phyloP scores from a whole-genome alignment of 2,113 vertebrate genomes.

The Scytalopus superciliaris region DNA sequence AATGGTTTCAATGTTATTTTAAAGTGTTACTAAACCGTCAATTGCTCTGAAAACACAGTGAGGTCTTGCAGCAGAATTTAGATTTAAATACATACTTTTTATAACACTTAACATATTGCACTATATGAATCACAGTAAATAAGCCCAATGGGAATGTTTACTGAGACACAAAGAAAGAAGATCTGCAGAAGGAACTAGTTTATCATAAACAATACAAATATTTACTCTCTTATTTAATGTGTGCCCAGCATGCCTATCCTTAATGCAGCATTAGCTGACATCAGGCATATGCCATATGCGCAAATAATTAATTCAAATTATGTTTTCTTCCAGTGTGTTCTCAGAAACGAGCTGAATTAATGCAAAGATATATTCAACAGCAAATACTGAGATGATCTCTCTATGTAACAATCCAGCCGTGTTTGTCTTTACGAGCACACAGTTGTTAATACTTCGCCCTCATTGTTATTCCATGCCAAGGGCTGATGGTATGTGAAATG shows the following conservation, averaged over 20 bases:
- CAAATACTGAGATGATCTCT: conserved; percentile 39
- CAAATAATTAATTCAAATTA: conserved; percentile 82
- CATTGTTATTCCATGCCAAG: conserved; percentile 69
- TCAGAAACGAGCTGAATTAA: conserved; percentile 70
- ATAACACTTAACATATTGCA: conserved; percentile 64
- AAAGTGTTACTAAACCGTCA: conserved; percentile 71
- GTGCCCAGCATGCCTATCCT: conserved; percentile 77
- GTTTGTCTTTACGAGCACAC: conserved; percentile 50
- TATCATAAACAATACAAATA: conserved; percentile 81
- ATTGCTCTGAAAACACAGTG: conserved; percentile 61
- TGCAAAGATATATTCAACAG: conserved; percentile 56
- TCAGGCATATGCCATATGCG: conserved; percentile 73
- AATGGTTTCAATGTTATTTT: conserved; percentile 68
- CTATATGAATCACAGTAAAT: conserved; percentile 59
- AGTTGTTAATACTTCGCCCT: conserved; percentile 51
- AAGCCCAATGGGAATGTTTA: conserved; percentile 68
- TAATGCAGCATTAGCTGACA: conserved; percentile 79
- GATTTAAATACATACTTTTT: conserved; percentile 61
- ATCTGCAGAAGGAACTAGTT: conserved; percentile 69
- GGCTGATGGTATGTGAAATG: conserved; percentile 72
- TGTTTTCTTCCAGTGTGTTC: conserved; percentile 67
- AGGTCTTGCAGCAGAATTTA: conserved; percentile 41
- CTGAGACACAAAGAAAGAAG: conserved; percentile 59
- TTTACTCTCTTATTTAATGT: conserved; percentile 79
- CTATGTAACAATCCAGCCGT: conserved; percentile 36